These are phyloP conservation scores for Abrostola tripartita DNA, from an alignment of 2,888 invertebrate species.

Conservation along the genomic window DNA sequence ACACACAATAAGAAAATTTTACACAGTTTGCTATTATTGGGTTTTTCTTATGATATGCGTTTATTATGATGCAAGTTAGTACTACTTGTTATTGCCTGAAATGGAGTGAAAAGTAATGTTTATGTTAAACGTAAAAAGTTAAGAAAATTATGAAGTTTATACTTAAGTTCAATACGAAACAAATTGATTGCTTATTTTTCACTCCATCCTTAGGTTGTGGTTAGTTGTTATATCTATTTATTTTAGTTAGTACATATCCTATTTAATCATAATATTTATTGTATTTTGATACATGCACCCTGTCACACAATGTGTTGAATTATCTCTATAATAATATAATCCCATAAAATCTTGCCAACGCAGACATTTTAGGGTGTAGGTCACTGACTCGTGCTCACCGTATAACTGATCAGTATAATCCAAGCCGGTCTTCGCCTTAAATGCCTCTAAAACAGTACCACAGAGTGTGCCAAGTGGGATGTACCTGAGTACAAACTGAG, in stretches of 20 bases:
- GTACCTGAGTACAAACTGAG: constrained; percentile 79
- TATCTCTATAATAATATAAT: constrained; percentile 44
- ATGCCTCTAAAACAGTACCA: constrained; percentile 75
- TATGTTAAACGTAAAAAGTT: neutral
- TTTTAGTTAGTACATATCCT: constrained; percentile 55
- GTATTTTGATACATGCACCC: constrained; percentile 84
- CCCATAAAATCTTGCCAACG: constrained; percentile 58
- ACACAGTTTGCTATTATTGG: constrained; percentile 50
- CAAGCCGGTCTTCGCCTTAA: constrained; percentile 69
- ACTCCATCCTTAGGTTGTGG: constrained; percentile 36
- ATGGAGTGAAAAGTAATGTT: constrained; percentile 39
- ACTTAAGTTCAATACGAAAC: neutral
- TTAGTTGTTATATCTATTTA: constrained; percentile 58
- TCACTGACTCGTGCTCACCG: constrained; percentile 63
- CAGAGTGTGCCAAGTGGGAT: constrained; percentile 87
- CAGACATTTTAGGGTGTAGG: constrained; percentile 62
- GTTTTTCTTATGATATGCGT: constrained; percentile 54
- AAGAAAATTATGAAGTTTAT: neutral
- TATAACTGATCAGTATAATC: constrained; percentile 53
- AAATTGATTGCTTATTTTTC: constrained; percentile 29
- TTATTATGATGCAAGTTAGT: constrained; percentile 60
- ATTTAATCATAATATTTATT: constrained; percentile 66
- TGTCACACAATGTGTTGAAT: constrained; percentile 85
- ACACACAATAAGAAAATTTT: constrained; percentile 54
- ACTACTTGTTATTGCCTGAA: constrained; percentile 51